phyloP scores from a whole-genome alignment of 2,888 invertebrate genomes.

The Lasioglossum vierecki region DNA sequence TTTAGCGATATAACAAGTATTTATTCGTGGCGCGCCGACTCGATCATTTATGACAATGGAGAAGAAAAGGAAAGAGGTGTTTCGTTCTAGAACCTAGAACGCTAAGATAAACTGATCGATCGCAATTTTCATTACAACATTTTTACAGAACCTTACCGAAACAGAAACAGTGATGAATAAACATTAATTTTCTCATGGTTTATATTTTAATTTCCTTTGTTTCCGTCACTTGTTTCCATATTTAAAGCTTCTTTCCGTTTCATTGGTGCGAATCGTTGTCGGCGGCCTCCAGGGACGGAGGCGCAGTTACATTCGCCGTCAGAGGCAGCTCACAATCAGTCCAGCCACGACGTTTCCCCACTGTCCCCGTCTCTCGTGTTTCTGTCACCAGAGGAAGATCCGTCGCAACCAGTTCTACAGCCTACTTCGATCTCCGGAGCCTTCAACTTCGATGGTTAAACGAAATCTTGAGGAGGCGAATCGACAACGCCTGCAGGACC shows the following conservation, averaged over 20 bases:
- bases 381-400: conserved; percentile 68
- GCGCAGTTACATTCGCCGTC: conserved; percentile 50
- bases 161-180: background rate
- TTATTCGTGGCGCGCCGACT: too few species aligned
- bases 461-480: conserved; percentile 22
- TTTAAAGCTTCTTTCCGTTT: background rate
- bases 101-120: too few species aligned
- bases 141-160: background rate
- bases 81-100: too few species aligned
- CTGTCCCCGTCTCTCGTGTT: conserved; percentile 71
- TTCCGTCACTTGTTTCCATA: background rate
- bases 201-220: background rate
- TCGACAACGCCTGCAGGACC: conserved; percentile 58
- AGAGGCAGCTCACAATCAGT: conserved; percentile 46
- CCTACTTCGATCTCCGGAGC: conserved; percentile 65
- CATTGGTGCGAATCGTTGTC: conserved; percentile 17
- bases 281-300: background rate
- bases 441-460: conserved; percentile 49
- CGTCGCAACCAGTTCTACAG: conserved; percentile 69
- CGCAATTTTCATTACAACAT: background rate
- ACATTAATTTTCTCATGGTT: background rate
- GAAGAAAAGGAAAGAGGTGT: too few species aligned
- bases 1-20: too few species aligned
- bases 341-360: conserved; percentile 55
- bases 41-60: too few species aligned